Evolutionary conservation across 2,113 vertebrate species (phyloP).

Genomic region (Cyprinodon tularosa): DNA sequence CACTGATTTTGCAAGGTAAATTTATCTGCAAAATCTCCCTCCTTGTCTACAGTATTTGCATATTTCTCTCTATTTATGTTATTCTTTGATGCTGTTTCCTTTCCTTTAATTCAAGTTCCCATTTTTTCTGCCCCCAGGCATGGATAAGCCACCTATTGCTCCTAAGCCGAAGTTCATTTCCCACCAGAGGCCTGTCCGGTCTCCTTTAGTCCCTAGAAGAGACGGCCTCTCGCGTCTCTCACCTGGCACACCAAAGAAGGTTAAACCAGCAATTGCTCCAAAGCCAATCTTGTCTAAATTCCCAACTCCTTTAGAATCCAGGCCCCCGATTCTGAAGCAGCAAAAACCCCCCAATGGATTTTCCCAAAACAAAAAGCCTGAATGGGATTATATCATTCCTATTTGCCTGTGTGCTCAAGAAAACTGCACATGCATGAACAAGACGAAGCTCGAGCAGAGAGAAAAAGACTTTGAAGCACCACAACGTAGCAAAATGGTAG

Average conservation of each 20-base stretch:
- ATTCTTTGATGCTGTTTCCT: conserved; percentile 2
- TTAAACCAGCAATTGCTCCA: conserved; percentile 87
- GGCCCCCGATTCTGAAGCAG: conserved; percentile 48
- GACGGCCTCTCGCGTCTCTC: conserved; percentile 72
- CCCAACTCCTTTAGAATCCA: conserved; percentile 60
- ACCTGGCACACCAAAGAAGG: conserved; percentile 71
- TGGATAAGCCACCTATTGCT: conserved; percentile 91
- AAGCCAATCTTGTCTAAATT: conserved; percentile 86
- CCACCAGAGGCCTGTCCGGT: conserved; percentile 70
- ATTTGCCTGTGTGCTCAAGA: conserved; percentile 81
- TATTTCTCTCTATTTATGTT: background rate
- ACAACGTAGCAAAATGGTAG: conserved; percentile 18
- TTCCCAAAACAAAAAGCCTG: conserved; percentile 65
- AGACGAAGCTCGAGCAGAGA: conserved; percentile 52
- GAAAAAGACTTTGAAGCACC: conserved; percentile 33
- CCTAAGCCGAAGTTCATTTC: conserved; percentile 89
- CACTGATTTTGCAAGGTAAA: background rate
- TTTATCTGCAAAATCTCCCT: background rate
- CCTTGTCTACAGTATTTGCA: background rate
- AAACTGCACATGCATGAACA: conserved; percentile 75
- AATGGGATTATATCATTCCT: conserved; percentile 82
- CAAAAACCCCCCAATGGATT: conserved; percentile 75
- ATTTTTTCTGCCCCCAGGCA: conserved; percentile 75
- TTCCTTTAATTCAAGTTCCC: background rate
- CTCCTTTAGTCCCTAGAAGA: conserved; percentile 82